A percentile compares a stretch with the other conserved stretches of the same genome.
These are phyloP conservation scores for Campoplex nolae DNA, from an alignment of 2,888 invertebrate species.

Conservation along the genomic window DNA sequence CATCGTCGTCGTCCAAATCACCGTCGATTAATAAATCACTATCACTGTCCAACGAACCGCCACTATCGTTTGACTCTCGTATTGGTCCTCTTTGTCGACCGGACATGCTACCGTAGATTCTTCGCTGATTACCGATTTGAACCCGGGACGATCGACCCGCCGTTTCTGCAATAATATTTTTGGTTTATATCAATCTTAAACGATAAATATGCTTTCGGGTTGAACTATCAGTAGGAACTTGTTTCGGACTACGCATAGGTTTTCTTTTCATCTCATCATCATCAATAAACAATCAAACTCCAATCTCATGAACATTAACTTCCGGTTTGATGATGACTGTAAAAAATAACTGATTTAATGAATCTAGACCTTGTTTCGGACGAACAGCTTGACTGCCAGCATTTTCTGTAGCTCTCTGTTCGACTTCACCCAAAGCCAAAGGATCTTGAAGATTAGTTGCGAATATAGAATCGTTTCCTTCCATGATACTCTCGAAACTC, in stretches of 20 bases:
- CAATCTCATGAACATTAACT: not conserved
- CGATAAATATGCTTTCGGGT: not conserved
- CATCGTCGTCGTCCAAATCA: constrained; percentile 87
- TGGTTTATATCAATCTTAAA: not conserved
- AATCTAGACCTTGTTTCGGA: constrained; percentile 71
- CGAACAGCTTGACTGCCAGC: constrained; percentile 69
- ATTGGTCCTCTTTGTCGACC: constrained; percentile 82
- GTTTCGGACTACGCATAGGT: not conserved
- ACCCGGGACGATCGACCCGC: constrained; percentile 76
- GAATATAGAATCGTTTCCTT: constrained; percentile 83
- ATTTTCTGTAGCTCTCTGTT: constrained; percentile 76
- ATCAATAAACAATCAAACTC: not conserved
- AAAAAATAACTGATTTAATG: not conserved
- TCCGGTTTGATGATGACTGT: not conserved
- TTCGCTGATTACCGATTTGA: constrained; percentile 81
- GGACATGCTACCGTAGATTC: constrained; percentile 87
- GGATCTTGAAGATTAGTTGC: constrained; percentile 80
- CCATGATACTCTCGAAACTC: constrained; percentile 85
- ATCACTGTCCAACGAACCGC: constrained; percentile 83
- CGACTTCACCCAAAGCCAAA: constrained; percentile 75
- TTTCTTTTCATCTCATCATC: not conserved
- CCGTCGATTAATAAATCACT: constrained; percentile 87
- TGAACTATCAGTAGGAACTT: not conserved
- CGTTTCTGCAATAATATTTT: constrained; percentile 58
- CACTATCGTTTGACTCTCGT: constrained; percentile 80